Conservation (phyloP, 1,140 invertebrate genomes). For the Rhagoletis zephyria region DNA sequence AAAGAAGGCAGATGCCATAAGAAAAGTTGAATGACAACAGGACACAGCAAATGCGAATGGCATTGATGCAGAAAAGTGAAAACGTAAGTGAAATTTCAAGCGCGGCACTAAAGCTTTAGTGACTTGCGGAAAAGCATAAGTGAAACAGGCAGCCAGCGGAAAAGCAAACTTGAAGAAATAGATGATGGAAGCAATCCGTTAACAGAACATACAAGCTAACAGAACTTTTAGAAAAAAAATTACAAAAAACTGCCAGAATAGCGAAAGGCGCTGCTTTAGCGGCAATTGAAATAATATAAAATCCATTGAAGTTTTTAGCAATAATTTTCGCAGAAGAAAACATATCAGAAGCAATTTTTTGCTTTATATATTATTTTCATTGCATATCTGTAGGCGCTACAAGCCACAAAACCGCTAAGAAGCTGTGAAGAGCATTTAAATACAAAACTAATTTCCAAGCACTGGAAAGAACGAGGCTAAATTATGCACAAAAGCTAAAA, state of each 20-base stretch:
- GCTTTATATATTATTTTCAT: neutral
- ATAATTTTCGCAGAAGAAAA: neutral
- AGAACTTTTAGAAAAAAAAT: neutral
- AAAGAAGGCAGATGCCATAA: neutral
- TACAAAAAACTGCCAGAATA: neutral
- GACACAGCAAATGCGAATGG: neutral
- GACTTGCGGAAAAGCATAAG: neutral
- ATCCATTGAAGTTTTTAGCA: neutral
- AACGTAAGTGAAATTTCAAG: neutral
- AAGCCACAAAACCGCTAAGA: neutral
- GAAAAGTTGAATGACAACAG: neutral
- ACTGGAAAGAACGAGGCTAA: neutral
- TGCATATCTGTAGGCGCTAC: constrained; percentile 11
- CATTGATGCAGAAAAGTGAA: constrained; percentile 24
- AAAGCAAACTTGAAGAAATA: neutral
- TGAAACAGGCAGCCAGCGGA: neutral
- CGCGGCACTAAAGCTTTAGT: neutral
- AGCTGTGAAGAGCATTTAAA: neutral
- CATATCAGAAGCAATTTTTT: constrained; percentile 23
- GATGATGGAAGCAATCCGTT: neutral
- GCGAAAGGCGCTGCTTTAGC: neutral
- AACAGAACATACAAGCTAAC: neutral
- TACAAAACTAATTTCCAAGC: neutral
- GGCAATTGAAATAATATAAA: too few species aligned
- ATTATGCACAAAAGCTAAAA: constrained; percentile 5